Percentiles rank a stretch among this genome's conserved stretches.
Evolutionary conservation across 2,113 vertebrate genomes (phyloP).

Genomic region (Prietella phreatophila): DNA sequence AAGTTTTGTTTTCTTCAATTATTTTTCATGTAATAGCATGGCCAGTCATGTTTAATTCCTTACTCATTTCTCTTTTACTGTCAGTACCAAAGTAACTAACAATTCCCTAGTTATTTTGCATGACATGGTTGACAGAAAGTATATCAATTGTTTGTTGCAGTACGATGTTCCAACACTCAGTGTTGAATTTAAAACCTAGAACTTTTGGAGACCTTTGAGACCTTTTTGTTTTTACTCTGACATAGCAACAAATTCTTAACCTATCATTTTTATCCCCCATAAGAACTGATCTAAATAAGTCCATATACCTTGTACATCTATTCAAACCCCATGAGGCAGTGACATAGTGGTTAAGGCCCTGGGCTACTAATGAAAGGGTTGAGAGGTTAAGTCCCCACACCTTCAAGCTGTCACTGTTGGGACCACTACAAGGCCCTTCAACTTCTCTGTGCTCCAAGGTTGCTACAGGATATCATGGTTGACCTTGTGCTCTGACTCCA

Average conservation of each 20-base stretch:
- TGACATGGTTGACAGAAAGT: not conserved
- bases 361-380: not conserved
- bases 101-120: not conserved
- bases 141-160: not conserved
- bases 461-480: not conserved
- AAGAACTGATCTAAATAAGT: conserved; percentile 17
- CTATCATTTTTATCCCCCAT: conserved; percentile 22
- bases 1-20: not conserved
- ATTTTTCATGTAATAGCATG: not conserved
- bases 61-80: not conserved
- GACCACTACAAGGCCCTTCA: not conserved
- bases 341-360: not conserved
- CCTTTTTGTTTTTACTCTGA: not conserved
- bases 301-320: conserved; percentile 14
- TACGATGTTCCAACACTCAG: not conserved
- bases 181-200: not conserved
- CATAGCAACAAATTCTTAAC: not conserved
- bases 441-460: not conserved
- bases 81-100: not conserved
- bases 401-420: not conserved
- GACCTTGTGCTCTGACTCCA: not conserved
- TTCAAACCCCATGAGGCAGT: not conserved
- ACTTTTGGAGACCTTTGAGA: not conserved
- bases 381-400: not conserved
- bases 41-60: not conserved